phyloP scores from a whole-genome alignment of 2,797 vertebrate species.

The Nyctibius grandis region DNA sequence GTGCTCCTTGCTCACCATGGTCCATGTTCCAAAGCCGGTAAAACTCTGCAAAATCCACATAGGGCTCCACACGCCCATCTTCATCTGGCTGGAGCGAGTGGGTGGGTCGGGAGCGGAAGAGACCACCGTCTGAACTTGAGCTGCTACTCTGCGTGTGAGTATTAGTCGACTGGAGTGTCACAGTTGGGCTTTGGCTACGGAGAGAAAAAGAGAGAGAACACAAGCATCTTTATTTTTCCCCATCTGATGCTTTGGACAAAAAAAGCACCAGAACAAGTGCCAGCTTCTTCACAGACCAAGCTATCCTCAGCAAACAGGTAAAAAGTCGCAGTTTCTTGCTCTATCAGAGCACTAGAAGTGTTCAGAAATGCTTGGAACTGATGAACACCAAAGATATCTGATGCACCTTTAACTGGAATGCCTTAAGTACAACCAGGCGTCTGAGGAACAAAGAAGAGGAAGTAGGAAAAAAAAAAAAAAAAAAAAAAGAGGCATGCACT shows the following conservation, averaged over 20 bases:
- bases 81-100: conserved; percentile 92
- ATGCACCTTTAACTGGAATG: background rate
- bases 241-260: background rate
- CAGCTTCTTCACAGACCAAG: background rate
- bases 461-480: background rate
- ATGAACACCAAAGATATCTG: background rate
- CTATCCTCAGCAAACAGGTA: background rate
- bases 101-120: conserved; percentile 88
- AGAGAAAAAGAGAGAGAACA: background rate
- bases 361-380: background rate
- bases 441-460: background rate
- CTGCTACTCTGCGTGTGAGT: conserved; percentile 98
- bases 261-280: background rate
- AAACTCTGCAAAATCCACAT: conserved; percentile 96
- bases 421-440: background rate
- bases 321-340: background rate
- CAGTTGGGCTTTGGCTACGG: conserved; percentile 90
- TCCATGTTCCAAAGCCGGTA: conserved; percentile 92
- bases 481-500: background rate
- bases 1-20: conserved; percentile 78
- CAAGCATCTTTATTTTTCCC: background rate
- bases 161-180: conserved; percentile 94
- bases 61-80: conserved; percentile 92
- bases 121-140: conserved; percentile 91
- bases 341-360: background rate